A percentile compares a stretch with the other conserved stretches of the same genome.
Evolutionary conservation across 2,888 invertebrate genomes (phyloP).

Genomic region (Diachrysia chrysitis): DNA sequence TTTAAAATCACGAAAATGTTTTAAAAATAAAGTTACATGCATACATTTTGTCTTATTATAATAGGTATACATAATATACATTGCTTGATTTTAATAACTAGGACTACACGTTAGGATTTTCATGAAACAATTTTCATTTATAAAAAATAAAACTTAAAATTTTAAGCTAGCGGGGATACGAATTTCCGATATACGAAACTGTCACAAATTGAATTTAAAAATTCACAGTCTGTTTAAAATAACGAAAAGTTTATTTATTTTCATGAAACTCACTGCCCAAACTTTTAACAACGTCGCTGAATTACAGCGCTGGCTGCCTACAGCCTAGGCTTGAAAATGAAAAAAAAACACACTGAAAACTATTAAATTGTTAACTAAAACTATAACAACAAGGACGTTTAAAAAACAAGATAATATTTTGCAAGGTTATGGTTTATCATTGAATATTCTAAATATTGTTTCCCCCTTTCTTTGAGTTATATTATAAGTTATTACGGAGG

Average conservation of each 20-base stretch:
- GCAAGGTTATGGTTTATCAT: background rate
- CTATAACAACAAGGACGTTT: background rate
- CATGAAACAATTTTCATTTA: background rate
- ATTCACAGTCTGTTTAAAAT: background rate
- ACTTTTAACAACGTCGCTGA: conserved; percentile 26
- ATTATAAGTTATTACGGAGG: no score
- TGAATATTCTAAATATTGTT: background rate
- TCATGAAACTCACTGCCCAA: conserved; percentile 12
- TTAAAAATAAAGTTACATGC: no score
- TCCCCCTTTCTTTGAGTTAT: no score
- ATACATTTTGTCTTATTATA: no score
- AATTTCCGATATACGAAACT: background rate
- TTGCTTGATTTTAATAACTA: no score
- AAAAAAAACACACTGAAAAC: background rate
- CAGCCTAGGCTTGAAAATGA: background rate
- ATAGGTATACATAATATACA: no score
- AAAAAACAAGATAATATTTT: background rate
- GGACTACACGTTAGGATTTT: background rate
- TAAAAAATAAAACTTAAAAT: background rate
- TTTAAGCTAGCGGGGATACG: background rate
- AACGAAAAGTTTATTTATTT: conserved; percentile 12
- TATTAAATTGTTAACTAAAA: background rate
- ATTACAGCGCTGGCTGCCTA: conserved; percentile 1
- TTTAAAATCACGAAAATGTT: no score
- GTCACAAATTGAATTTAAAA: conserved; percentile 8